A percentile compares a stretch with the other conserved stretches of the same genome.
These are phyloP conservation scores for Coelopa pilipes DNA, from an alignment of 2,888 invertebrate species.

Conservation along the genomic window DNA sequence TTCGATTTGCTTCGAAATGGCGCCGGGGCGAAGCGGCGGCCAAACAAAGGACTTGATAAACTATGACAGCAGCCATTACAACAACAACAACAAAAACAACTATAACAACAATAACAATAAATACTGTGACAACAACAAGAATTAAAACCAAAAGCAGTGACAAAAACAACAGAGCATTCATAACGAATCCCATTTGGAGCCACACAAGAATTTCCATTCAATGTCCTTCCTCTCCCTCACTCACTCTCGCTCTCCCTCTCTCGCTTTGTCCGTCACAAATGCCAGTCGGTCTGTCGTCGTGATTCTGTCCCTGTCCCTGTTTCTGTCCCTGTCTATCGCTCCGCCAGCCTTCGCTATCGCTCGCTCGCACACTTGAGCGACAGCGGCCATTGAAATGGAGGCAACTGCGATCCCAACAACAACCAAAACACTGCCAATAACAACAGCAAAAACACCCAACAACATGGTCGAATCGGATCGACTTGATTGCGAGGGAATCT, in stretches of 20 bases:
- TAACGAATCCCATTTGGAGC: no score
- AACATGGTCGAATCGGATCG: not conserved
- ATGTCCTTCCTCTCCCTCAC: no score
- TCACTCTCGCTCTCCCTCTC: not conserved
- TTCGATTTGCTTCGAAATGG: slow-evolving; percentile 40
- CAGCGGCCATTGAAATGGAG: no score
- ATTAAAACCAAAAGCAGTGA: slow-evolving; percentile 6
- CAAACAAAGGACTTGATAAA: no score
- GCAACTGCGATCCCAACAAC: not conserved
- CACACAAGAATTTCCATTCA: slow-evolving; percentile 1
- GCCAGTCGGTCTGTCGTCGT: no score
- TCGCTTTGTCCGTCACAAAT: no score
- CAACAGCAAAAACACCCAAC: no score
- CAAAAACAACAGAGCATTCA: slow-evolving; percentile 6
- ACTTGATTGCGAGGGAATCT: not conserved
- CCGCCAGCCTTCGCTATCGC: not conserved
- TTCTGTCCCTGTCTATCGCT: not conserved
- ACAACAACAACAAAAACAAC: not conserved
- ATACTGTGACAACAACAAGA: not conserved
- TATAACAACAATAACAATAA: slow-evolving; percentile 23
- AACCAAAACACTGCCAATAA: no score
- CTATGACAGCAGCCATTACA: slow-evolving; percentile 40
- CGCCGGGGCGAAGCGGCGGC: no score
- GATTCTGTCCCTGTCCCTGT: no score
- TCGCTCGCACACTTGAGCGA: no score